A percentile compares a stretch with the other conserved stretches of the same genome.
Conservation (phyloP, 2,113 vertebrate species). For the Hypomesus transpacificus region DNA sequence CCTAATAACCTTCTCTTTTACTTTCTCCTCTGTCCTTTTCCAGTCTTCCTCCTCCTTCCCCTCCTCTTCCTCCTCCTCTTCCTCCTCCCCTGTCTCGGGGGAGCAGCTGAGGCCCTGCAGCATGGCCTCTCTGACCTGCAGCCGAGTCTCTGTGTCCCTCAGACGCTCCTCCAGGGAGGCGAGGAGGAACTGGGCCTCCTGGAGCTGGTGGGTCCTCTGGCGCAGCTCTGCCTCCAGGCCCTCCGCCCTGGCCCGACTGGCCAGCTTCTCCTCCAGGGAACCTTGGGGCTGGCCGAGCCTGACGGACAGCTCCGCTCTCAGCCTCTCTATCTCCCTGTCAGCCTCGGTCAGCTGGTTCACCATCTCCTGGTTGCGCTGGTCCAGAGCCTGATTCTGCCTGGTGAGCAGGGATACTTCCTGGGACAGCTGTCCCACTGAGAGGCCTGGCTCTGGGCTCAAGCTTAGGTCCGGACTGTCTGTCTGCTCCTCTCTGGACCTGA, state of each 20-base stretch:
- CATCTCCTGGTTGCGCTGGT: constrained; percentile 70
- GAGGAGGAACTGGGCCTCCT: constrained; percentile 51
- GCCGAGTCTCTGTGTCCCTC: constrained; percentile 42
- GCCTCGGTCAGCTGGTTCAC: constrained; percentile 69
- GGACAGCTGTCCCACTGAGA: constrained; percentile 35
- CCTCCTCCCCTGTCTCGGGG: constrained; percentile 1
- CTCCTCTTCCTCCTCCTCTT: neutral
- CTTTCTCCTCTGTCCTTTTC: neutral
- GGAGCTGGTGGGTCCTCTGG: constrained; percentile 46
- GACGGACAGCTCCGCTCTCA: constrained; percentile 53
- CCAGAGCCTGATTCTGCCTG: constrained; percentile 56
- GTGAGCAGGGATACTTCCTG: constrained; percentile 53
- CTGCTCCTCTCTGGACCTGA: too few species aligned
- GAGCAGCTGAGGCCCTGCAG: constrained; percentile 13
- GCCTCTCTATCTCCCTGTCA: constrained; percentile 63
- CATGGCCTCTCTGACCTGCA: constrained; percentile 37
- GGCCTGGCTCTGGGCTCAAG: neutral
- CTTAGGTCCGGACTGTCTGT: constrained; percentile 13
- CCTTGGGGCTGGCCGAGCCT: constrained; percentile 30
- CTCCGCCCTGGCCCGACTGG: constrained; percentile 13
- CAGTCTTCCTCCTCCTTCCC: neutral
- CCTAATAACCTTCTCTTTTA: neutral
- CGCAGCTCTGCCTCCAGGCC: constrained; percentile 50
- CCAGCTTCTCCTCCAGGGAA: constrained; percentile 47
- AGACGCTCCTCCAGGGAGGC: constrained; percentile 50